Evolutionary conservation across 2,113 vertebrate genomes (phyloP).

Genomic region (Cebus imitator): DNA sequence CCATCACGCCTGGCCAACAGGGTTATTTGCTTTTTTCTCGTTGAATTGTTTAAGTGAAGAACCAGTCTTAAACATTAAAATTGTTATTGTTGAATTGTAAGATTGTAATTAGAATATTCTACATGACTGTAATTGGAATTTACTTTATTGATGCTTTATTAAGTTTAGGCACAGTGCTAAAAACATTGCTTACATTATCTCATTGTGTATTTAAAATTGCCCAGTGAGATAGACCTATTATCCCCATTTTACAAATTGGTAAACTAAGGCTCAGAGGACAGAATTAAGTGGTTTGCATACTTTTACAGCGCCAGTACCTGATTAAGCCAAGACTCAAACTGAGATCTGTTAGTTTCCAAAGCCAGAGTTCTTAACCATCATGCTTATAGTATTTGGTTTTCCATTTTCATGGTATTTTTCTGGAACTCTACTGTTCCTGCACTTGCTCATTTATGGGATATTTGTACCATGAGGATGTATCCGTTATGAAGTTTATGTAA

Average conservation of each 20-base stretch:
- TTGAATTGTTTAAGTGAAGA: neutral
- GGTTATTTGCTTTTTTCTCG: no score
- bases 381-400: neutral
- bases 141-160: neutral
- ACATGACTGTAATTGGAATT: neutral
- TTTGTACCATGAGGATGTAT: neutral
- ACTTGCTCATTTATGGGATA: neutral
- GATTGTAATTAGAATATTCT: neutral
- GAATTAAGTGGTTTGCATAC: neutral
- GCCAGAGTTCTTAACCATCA: neutral
- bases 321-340: neutral
- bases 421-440: neutral
- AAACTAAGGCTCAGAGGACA: neutral
- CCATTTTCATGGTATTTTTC: neutral
- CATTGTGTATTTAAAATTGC: neutral
- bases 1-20: no score
- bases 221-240: neutral
- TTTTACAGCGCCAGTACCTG: neutral
- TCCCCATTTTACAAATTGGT: neutral
- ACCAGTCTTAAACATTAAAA: neutral
- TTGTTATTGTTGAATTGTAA: neutral
- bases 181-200: neutral
- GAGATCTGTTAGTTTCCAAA: neutral
- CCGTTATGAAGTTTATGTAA: neutral
- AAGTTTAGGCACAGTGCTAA: neutral